Conservation (phyloP, 2,113 vertebrate species). For the Sander vitreus region DNA sequence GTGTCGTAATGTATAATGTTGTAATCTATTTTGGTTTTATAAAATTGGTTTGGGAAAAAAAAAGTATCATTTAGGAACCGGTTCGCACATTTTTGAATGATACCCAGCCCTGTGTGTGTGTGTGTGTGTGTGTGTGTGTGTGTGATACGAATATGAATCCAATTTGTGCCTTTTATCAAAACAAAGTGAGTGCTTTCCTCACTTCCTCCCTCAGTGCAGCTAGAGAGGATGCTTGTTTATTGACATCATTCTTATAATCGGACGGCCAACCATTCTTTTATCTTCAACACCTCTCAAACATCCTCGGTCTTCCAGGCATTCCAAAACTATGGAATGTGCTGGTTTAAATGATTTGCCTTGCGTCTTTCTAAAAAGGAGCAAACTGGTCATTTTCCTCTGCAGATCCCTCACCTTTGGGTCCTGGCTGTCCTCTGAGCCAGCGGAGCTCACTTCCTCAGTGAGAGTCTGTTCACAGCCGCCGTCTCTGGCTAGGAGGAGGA, state of each 20-base stretch:
- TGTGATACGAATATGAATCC: background rate
- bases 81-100: too few relatives aligned
- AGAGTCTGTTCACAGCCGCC: slow-evolving; percentile 74
- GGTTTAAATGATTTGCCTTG: background rate
- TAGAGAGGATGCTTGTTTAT: background rate
- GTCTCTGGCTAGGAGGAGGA: slow-evolving; percentile 87
- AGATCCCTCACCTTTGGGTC: slow-evolving; percentile 72
- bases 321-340: background rate
- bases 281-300: background rate
- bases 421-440: slow-evolving; percentile 45
- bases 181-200: background rate
- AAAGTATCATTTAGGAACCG: too few relatives aligned
- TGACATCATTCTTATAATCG: background rate
- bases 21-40: too few relatives aligned
- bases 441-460: slow-evolving; percentile 58
- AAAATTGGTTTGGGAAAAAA: too few relatives aligned
- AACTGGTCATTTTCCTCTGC: background rate
- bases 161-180: background rate
- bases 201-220: background rate
- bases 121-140: too few relatives aligned
- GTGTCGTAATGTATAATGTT: too few relatives aligned
- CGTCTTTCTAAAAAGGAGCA: background rate
- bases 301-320: background rate
- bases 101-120: background rate
- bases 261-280: background rate